phyloP scores from a whole-genome alignment of 1,140 invertebrate genomes.

The Panagrolaimus sp. region DNA sequence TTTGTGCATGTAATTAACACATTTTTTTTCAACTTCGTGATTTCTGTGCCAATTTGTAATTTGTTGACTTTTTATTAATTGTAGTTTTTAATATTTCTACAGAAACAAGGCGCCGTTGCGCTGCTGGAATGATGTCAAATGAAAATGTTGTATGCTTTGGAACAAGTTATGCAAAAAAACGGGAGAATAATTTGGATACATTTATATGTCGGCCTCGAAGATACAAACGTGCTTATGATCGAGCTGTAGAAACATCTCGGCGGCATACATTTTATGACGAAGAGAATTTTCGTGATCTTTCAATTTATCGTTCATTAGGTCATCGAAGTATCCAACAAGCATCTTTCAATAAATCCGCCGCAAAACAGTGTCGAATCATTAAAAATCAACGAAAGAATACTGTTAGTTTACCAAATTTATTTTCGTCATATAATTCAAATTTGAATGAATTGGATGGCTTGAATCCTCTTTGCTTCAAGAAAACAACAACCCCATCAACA shows the following conservation, averaged over 20 bases:
- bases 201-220: conserved; percentile 4
- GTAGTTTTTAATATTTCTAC: no score
- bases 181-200: background rate
- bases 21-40: no score
- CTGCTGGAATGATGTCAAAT: no score
- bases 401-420: conserved; percentile 12
- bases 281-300: background rate
- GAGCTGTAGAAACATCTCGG: conserved; percentile 3
- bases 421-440: conserved; percentile 4
- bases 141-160: no score
- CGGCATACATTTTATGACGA: background rate
- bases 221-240: conserved; percentile 9
- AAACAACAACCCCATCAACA: background rate
- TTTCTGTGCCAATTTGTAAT: no score
- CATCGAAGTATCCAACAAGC: conserved; percentile 12
- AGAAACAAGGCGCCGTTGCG: no score
- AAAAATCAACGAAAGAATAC: background rate
- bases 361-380: conserved; percentile 11
- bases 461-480: background rate
- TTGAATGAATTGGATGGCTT: background rate
- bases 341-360: conserved; percentile 10
- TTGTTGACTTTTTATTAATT: no score
- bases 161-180: no score
- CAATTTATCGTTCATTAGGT: conserved; percentile 8
- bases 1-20: no score